A percentile compares a stretch with the other conserved stretches of the same genome.
Evolutionary conservation across 2,797 vertebrate species (phyloP).

Genomic region (Cottoperca gobio): DNA sequence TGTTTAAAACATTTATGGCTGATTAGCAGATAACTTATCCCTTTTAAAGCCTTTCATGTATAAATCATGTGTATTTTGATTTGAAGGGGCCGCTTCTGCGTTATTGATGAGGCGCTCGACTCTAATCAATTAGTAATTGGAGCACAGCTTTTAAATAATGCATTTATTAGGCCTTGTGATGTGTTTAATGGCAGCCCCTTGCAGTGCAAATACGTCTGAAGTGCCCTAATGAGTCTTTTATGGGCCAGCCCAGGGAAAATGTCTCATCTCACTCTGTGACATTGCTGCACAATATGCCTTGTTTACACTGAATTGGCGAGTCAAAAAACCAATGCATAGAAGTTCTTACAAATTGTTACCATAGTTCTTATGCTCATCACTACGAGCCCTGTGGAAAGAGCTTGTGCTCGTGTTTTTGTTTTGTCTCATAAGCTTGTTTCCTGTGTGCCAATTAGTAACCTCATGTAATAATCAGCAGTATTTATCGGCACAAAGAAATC

Average conservation of each 20-base stretch:
- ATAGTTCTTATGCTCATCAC: slow-evolving; percentile 63
- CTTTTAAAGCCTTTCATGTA: slow-evolving; percentile 88
- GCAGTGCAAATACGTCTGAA: slow-evolving; percentile 84
- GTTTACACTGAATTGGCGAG: slow-evolving; percentile 77
- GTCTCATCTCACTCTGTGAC: slow-evolving; percentile 79
- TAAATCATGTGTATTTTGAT: slow-evolving; percentile 88
- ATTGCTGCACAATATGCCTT: slow-evolving; percentile 76
- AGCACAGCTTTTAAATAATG: slow-evolving; percentile 88
- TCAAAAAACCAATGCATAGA: slow-evolving; percentile 66
- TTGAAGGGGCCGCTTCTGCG: slow-evolving; percentile 85
- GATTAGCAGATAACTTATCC: slow-evolving; percentile 87
- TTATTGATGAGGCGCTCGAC: slow-evolving; percentile 88
- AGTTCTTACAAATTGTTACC: slow-evolving; percentile 75
- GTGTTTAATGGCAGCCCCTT: slow-evolving; percentile 85
- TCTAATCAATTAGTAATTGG: slow-evolving; percentile 90
- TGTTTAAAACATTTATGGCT: slow-evolving; percentile 87
- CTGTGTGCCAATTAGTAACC: slow-evolving; percentile 47
- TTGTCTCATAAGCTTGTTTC: slow-evolving; percentile 63
- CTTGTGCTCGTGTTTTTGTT: slow-evolving; percentile 55
- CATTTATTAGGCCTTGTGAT: slow-evolving; percentile 87
- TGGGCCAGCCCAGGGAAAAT: slow-evolving; percentile 78
- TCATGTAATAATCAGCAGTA: slow-evolving; percentile 42
- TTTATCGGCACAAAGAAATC: slow-evolving; percentile 48
- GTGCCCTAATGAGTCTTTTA: slow-evolving; percentile 86
- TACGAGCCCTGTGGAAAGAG: slow-evolving; percentile 47